Evolutionary conservation across 2,888 invertebrate species (phyloP).

Genomic region (Sminthurinus aureus): DNA sequence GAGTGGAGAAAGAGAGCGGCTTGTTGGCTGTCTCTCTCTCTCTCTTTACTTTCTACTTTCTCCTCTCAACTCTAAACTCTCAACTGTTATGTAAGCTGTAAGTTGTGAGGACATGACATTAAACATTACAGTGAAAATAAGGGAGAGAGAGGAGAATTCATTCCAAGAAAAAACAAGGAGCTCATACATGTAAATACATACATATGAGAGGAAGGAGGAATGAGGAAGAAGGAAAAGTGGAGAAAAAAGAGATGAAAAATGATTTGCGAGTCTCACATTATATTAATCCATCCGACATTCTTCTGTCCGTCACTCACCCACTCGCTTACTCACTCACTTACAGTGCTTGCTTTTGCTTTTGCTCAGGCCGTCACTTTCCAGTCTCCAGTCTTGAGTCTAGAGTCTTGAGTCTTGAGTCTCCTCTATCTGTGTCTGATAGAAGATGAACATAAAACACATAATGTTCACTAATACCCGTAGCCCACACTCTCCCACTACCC

Average conservation of each 20-base stretch:
- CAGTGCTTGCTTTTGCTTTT: background rate
- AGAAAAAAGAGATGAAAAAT: slow-evolving; percentile 22
- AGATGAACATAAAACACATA: too few relatives aligned
- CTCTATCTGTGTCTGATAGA: too few relatives aligned
- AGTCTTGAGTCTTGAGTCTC: background rate
- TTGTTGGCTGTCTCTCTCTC: background rate
- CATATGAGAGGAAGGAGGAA: background rate
- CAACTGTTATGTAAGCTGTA: too few relatives aligned
- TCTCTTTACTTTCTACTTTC: background rate
- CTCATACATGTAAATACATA: too few relatives aligned
- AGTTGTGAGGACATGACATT: too few relatives aligned
- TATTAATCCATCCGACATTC: slow-evolving; percentile 13
- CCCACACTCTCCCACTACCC: too few relatives aligned
- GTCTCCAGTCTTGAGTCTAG: background rate
- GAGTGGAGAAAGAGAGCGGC: background rate
- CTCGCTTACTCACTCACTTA: too few relatives aligned
- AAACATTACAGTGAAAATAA: too few relatives aligned
- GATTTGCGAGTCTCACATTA: slow-evolving; percentile 30
- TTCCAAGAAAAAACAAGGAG: too few relatives aligned
- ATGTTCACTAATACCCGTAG: too few relatives aligned
- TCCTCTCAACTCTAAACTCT: too few relatives aligned
- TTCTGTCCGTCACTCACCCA: background rate
- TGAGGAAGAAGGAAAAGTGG: background rate
- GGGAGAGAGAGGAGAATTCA: too few relatives aligned
- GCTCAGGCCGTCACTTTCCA: background rate